These are phyloP conservation scores for Pelecanus crispus DNA, from an alignment of 2,113 vertebrate species.

Conservation along the genomic window DNA sequence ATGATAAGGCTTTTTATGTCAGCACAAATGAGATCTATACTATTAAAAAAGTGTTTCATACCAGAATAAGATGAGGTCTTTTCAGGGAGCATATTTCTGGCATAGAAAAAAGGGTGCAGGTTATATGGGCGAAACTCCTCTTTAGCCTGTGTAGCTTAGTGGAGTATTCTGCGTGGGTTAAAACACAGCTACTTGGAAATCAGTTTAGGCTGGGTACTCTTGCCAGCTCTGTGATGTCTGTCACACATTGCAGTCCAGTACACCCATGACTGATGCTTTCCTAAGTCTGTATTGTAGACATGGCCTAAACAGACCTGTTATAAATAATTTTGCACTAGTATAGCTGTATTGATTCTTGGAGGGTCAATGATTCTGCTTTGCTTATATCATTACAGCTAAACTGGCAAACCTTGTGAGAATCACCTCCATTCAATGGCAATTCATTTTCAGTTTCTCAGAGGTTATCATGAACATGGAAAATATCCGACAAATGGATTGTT, in stretches of 20 bases:
- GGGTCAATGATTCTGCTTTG: background rate
- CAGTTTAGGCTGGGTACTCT: background rate
- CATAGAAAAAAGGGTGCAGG: background rate
- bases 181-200: background rate
- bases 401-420: background rate
- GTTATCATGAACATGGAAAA: background rate
- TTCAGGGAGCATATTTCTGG: background rate
- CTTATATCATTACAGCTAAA: background rate
- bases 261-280: background rate
- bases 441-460: constrained; percentile 6
- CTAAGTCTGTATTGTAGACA: background rate
- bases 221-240: background rate
- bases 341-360: background rate
- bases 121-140: background rate
- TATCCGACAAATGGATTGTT: background rate
- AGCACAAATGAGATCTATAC: background rate
- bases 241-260: background rate
- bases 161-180: rapidly evolving
- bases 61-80: background rate
- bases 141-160: rapidly evolving
- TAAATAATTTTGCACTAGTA: background rate
- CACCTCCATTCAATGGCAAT: background rate
- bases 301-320: background rate
- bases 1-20: background rate
- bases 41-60: background rate